Conservation (phyloP, 2,797 vertebrate species). For the Alcedo quadribrachys region DNA sequence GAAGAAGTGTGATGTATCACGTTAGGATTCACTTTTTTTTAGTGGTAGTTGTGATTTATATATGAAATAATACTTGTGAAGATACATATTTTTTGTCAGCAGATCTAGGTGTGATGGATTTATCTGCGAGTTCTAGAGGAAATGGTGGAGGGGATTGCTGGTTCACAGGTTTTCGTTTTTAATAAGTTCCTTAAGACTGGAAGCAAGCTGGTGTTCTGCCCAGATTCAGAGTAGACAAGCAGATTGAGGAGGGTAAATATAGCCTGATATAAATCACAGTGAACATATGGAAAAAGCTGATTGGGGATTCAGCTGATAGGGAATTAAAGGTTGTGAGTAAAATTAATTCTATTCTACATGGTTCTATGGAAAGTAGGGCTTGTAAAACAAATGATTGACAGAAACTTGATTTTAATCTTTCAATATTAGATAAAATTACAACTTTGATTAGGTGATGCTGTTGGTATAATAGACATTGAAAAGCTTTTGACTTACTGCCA, state of each 20-base stretch:
- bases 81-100: neutral
- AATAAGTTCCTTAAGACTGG: neutral
- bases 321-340: slow-evolving; percentile 48
- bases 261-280: slow-evolving; percentile 57
- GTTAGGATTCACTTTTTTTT: neutral
- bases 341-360: slow-evolving; percentile 34
- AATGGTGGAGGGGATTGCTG: neutral
- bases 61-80: neutral
- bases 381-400: neutral
- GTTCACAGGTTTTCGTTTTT: slow-evolving; percentile 6
- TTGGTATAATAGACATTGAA: neutral
- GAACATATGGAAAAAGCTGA: slow-evolving; percentile 67
- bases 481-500: neutral
- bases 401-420: slow-evolving; percentile 1
- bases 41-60: neutral
- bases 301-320: slow-evolving; percentile 36
- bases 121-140: neutral
- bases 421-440: neutral
- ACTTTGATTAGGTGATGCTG: neutral
- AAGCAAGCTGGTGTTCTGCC: slow-evolving; percentile 44
- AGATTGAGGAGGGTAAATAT: slow-evolving; percentile 61
- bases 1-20: neutral
- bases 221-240: slow-evolving; percentile 46
- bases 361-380: slow-evolving; percentile 22
- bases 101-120: neutral